Conservation (phyloP, 2,888 invertebrate genomes). For the Drosophila eohydei region DNA sequence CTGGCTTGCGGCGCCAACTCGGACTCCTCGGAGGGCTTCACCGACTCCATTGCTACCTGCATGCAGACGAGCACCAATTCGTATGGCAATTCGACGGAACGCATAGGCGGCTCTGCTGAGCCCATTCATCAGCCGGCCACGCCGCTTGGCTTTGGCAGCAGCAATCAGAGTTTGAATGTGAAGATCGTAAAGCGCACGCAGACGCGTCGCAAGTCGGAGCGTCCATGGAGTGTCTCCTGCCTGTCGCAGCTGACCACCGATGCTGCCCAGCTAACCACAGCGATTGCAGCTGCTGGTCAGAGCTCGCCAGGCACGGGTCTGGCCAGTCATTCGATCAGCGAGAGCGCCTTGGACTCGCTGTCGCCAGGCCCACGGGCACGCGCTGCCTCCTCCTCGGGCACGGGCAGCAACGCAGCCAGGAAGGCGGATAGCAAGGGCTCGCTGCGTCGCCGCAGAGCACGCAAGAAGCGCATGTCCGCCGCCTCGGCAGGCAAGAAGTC, state of each 20-base stretch:
- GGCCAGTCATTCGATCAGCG: constrained; percentile 93
- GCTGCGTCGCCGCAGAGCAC: constrained; percentile 82
- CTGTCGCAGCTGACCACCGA: constrained; percentile 89
- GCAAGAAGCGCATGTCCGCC: constrained; percentile 82
- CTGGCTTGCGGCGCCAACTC: constrained; percentile 85
- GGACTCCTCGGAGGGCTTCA: constrained; percentile 91
- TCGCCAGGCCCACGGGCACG: constrained; percentile 85
- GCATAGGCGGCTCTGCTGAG: constrained; percentile 87
- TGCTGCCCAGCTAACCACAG: constrained; percentile 79
- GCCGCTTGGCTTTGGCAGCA: constrained; percentile 66
- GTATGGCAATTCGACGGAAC: constrained; percentile 86
- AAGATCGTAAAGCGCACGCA: constrained; percentile 87
- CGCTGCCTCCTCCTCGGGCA: constrained; percentile 72
- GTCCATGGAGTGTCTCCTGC: constrained; percentile 96
- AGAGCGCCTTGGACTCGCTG: constrained; percentile 93
- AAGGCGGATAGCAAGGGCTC: constrained; percentile 84
- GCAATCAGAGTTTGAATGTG: constrained; percentile 82
- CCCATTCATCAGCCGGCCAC: constrained; percentile 83
- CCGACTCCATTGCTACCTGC: constrained; percentile 90
- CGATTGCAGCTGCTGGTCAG: constrained; percentile 78
- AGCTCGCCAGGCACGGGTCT: constrained; percentile 85
- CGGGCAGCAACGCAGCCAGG: constrained; percentile 70
- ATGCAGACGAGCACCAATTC: constrained; percentile 86
- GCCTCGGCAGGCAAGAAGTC: constrained; percentile 82
- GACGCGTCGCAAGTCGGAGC: constrained; percentile 85